Evolutionary conservation across 2,797 vertebrate genomes (phyloP), one percentile per base, ranked within the genome.

Genomic region (Streptopelia turtur): DNA sequence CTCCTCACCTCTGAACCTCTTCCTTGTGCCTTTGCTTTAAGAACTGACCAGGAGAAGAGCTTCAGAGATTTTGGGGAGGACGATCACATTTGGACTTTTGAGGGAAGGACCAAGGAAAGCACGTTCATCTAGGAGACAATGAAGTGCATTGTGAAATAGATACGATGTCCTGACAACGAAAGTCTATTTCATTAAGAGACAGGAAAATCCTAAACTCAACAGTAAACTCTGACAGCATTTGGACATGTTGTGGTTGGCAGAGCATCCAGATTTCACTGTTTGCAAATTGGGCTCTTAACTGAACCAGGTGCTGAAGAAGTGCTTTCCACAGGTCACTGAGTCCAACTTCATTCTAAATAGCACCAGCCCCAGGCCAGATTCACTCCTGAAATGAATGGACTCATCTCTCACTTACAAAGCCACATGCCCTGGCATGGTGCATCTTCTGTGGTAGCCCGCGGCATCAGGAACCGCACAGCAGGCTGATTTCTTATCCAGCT

Each of bases 221-320:
- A 63, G 55, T 31, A 63, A 92, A 61, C 55, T 66, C 59, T 16
- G 57, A 33, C 45, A 57, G 65, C 1, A 4, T 91, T 78, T 81
- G 85, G 61, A 50, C 15, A 0, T 7, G 80, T 64, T 86, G 69
- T 95, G 72, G 37, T 91, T 81, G 59, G 61, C 65, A 43, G 89
- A 93, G 59, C 76, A 81, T 71, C 78, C 91, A 89, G 79, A 85
- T 60, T 91, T 93, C 70, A 89, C 84, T 83, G 82, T 81, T 90
- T 78, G 61, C 80, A 93, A 39, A 52, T 1, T 28, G 85, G 90
- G 53, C 84, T 94, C 75, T 92, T 83, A 70, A 13, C 89, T 57
- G 56, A 89, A 94, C 90, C 95, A 66, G 86, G 93, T 93, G 92
- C 94, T 92, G 71, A 90, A 89, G 77, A 85, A 95, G 83, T 64